Percentiles rank a stretch among this genome's conserved stretches.
Evolutionary conservation across 2,113 vertebrate genomes (phyloP).

Genomic region (Tragelaphus strepsiceros): DNA sequence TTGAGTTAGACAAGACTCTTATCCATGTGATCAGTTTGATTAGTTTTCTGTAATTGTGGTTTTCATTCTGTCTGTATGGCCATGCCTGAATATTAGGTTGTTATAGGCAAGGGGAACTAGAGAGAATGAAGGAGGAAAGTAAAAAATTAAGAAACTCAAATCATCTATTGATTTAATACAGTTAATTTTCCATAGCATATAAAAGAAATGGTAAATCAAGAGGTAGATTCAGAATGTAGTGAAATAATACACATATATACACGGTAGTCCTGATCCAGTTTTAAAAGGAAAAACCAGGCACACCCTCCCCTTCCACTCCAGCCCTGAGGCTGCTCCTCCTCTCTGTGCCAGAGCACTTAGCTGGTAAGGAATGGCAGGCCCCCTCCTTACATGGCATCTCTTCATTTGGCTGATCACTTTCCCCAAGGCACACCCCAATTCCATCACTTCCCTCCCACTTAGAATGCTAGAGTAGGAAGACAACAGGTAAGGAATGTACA

Average conservation of each 20-base stretch:
- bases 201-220: conserved; percentile 73
- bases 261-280: conserved; percentile 73
- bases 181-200: conserved; percentile 82
- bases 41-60: background rate
- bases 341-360: conserved; percentile 17
- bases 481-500: conserved; percentile 24
- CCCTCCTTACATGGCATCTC: background rate
- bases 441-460: conserved; percentile 68
- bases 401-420: conserved; percentile 73
- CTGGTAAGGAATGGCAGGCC: background rate
- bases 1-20: background rate
- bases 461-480: conserved; percentile 53
- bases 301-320: background rate
- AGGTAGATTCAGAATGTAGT: conserved; percentile 71
- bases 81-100: background rate
- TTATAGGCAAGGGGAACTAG: background rate
- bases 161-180: conserved; percentile 78
- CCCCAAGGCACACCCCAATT: conserved; percentile 73
- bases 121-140: background rate
- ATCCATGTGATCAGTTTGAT: background rate
- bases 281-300: conserved; percentile 60
- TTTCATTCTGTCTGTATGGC: background rate
- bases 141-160: background rate
- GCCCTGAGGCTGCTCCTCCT: background rate
- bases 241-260: conserved; percentile 83